Evolutionary conservation across 2,888 invertebrate species (phyloP).

Genomic region (Chirona hameri): DNA sequence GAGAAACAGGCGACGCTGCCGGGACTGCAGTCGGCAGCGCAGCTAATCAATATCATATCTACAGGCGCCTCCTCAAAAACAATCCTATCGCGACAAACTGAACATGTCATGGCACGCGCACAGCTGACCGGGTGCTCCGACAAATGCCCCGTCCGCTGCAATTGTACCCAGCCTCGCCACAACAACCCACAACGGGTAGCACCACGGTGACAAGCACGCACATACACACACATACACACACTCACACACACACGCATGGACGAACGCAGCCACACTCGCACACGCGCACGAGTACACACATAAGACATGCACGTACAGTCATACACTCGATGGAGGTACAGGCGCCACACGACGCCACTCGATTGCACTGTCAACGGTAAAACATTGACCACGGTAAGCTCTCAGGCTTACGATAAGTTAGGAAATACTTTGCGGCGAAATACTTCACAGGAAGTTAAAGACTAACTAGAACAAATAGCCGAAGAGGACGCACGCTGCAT

Average conservation of each 20-base stretch:
- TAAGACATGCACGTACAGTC: neutral
- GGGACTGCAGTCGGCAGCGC: neutral
- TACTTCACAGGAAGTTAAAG: too few species aligned
- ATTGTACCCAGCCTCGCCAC: too few species aligned
- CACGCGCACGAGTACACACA: neutral
- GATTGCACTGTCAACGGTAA: neutral
- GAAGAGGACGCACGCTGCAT: too few species aligned
- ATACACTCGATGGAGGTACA: neutral
- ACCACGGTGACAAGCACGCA: too few species aligned
- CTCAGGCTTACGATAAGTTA: neutral
- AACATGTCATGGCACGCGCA: neutral
- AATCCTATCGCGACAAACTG: too few species aligned
- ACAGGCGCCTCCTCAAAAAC: neutral
- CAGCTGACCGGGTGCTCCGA: too few species aligned
- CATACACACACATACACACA: too few species aligned
- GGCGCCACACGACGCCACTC: neutral
- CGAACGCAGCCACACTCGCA: slow-evolving; percentile 1
- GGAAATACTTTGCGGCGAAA: too few species aligned
- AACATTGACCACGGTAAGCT: neutral
- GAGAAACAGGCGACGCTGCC: neutral
- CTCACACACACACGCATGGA: too few species aligned
- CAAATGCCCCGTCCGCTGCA: too few species aligned
- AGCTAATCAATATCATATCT: neutral
- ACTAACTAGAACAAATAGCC: too few species aligned
- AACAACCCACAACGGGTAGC: too few species aligned